Conservation (phyloP, 2,797 vertebrate genomes). For the Orientallactaga sibirica region DNA sequence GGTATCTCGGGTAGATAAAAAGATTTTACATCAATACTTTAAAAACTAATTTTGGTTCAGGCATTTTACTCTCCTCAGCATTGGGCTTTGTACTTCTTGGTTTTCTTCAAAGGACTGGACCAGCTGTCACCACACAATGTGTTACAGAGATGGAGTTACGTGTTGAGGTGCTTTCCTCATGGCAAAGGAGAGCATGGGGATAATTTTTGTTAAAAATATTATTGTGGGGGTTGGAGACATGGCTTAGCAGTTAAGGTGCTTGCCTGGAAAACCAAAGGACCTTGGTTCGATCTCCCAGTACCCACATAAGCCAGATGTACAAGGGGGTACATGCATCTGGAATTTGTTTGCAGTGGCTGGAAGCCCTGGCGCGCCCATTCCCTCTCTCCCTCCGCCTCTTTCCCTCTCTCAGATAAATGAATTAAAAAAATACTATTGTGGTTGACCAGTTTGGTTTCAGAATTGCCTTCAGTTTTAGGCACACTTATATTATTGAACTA, state of each 20-base stretch:
- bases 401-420: no score
- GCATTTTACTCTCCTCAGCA: slow-evolving; percentile 67
- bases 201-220: neutral
- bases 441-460: slow-evolving; percentile 9
- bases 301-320: no score
- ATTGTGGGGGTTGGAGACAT: neutral
- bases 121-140: slow-evolving; percentile 12
- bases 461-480: slow-evolving; percentile 28
- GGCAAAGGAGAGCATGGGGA: neutral
- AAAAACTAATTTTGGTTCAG: slow-evolving; percentile 77
- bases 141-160: neutral
- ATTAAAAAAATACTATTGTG: neutral
- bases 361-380: no score
- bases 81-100: slow-evolving; percentile 35
- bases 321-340: no score
- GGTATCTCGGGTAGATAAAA: slow-evolving; percentile 43
- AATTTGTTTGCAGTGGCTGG: no score
- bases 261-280: no score
- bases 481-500: neutral
- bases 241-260: no score
- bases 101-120: slow-evolving; percentile 54
- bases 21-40: slow-evolving; percentile 65
- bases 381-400: no score
- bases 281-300: no score
- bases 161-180: neutral